Conservation (phyloP, 2,888 invertebrate species). For the Eilema griseolum region DNA sequence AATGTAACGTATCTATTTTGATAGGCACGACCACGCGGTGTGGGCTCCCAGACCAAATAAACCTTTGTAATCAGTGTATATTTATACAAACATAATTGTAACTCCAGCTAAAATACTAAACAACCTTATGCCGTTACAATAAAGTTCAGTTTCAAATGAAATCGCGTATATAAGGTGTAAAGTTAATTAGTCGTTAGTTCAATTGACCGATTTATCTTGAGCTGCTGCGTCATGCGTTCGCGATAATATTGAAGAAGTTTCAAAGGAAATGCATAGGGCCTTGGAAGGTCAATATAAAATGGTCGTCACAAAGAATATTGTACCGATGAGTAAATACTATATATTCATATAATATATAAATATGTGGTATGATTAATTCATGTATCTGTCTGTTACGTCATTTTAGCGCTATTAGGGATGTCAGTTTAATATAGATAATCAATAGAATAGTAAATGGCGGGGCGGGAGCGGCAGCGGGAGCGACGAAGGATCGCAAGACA, state of each 20-base stretch:
- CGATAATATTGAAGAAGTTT: neutral
- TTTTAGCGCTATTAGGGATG: neutral
- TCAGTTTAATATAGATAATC: too few relatives aligned
- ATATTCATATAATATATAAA: neutral
- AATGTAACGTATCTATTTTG: constrained; percentile 29
- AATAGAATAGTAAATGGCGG: too few relatives aligned
- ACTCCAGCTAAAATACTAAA: neutral
- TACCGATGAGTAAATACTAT: constrained; percentile 21
- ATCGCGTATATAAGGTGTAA: neutral
- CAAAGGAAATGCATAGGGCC: constrained; percentile 12
- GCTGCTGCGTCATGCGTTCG: constrained; percentile 19
- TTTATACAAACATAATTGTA: constrained; percentile 20
- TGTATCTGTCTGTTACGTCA: neutral
- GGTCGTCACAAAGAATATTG: constrained; percentile 35
- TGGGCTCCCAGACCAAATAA: constrained; percentile 40
- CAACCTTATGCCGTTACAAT: neutral
- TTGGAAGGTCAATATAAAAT: constrained; percentile 28
- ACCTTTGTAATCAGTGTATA: constrained; percentile 32
- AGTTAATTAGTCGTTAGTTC: constrained; percentile 22
- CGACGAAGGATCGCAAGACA: too few relatives aligned
- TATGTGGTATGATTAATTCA: constrained; percentile 12
- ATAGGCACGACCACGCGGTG: constrained; percentile 32
- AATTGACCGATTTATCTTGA: constrained; percentile 24
- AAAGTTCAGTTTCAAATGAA: constrained; percentile 27
- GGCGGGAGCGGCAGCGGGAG: too few relatives aligned